Percentiles rank a stretch among this genome's conserved stretches.
Evolutionary conservation across 1,140 invertebrate genomes (phyloP).

Genomic region (Bombus waltoni): DNA sequence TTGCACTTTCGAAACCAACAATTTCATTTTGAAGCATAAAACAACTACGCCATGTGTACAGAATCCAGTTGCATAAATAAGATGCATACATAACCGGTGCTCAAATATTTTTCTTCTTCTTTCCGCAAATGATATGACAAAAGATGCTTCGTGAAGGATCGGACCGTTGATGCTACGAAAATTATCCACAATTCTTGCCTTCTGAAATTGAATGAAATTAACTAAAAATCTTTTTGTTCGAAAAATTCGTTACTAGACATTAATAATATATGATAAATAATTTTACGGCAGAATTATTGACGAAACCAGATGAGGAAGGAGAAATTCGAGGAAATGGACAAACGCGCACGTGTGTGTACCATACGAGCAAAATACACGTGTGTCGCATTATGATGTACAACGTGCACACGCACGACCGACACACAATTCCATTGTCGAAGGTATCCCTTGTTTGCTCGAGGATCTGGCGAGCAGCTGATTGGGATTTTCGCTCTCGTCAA

Average conservation of each 20-base stretch:
- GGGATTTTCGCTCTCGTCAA: constrained; percentile 73
- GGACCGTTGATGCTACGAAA: no score
- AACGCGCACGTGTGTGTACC: constrained; percentile 7
- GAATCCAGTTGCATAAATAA: background rate
- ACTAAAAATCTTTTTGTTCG: no score
- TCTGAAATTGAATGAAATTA: no score
- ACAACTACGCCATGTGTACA: background rate
- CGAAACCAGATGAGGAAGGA: background rate
- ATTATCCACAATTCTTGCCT: no score
- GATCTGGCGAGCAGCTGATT: constrained; percentile 78
- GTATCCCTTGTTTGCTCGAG: constrained; percentile 73
- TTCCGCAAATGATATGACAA: no score
- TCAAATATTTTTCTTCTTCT: background rate
- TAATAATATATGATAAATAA: background rate
- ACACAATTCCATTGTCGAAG: constrained; percentile 72
- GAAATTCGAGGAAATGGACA: constrained; percentile 15
- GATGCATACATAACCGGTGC: no score
- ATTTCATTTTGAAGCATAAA: background rate
- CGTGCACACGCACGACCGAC: constrained; percentile 46
- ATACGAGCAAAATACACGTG: constrained; percentile 32
- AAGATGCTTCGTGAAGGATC: no score
- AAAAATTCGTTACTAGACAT: no score
- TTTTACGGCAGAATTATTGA: background rate
- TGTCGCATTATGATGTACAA: constrained; percentile 51
- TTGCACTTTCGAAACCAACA: constrained; percentile 20